phyloP scores from a whole-genome alignment of 1,140 invertebrate genomes.

The Phymorhynchus buccinoides region DNA sequence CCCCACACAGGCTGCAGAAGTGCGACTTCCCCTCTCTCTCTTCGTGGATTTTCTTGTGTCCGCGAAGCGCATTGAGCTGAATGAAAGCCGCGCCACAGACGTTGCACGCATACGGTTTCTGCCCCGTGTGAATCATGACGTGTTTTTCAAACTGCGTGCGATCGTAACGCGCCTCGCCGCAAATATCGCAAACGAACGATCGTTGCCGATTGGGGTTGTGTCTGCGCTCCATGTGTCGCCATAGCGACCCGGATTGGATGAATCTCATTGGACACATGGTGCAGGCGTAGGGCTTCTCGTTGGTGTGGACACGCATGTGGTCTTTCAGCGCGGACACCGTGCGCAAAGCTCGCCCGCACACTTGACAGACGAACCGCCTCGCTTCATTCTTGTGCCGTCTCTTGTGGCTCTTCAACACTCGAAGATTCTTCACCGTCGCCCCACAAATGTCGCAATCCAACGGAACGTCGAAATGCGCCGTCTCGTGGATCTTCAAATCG shows the following conservation, averaged over 20 bases:
- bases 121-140: constrained; percentile 81
- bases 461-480: not conserved
- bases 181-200: constrained; percentile 84
- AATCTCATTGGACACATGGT: not conserved
- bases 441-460: constrained; percentile 9
- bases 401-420: not conserved
- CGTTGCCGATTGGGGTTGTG: not conserved
- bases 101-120: constrained; percentile 61
- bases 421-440: not conserved
- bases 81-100: constrained; percentile 85
- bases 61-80: constrained; percentile 90
- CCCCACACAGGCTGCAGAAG: constrained; percentile 74
- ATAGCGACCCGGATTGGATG: not conserved
- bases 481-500: constrained; percentile 13
- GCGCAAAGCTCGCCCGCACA: constrained; percentile 10
- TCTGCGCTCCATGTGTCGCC: not conserved
- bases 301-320: constrained; percentile 12
- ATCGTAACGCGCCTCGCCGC: constrained; percentile 88
- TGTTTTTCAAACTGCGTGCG: constrained; percentile 85
- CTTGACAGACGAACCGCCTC: not conserved
- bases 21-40: constrained; percentile 73
- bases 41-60: constrained; percentile 83
- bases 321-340: not conserved
- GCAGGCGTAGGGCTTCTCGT: constrained; percentile 29
- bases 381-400: not conserved